These are phyloP conservation scores for Protaetia brevitarsis DNA, from an alignment of 1,140 invertebrate species.

Conservation along the genomic window DNA sequence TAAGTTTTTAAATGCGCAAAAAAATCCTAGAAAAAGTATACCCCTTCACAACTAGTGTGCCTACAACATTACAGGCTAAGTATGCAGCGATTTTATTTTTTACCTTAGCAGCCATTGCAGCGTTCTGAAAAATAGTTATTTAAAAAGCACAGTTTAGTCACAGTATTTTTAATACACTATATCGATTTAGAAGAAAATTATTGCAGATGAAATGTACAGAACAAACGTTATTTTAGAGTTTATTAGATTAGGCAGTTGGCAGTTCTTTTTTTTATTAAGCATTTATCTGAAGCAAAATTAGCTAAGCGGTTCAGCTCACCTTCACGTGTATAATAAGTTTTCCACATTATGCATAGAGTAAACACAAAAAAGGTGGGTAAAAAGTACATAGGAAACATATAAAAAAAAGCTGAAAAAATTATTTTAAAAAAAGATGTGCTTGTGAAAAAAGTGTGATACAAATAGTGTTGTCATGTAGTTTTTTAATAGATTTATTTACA, in stretches of 20 bases:
- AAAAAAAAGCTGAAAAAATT: slow-evolving; percentile 22
- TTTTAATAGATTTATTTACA: slow-evolving; percentile 16
- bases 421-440: background rate
- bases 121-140: slow-evolving; percentile 32
- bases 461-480: background rate
- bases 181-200: slow-evolving; percentile 5
- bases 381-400: background rate
- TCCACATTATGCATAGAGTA: slow-evolving; percentile 23
- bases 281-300: slow-evolving; percentile 23
- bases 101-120: slow-evolving; percentile 29
- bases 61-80: background rate
- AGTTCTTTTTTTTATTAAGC: background rate
- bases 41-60: background rate
- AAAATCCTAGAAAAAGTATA: too few relatives aligned
- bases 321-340: slow-evolving; percentile 20
- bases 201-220: background rate
- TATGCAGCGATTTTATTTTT: background rate
- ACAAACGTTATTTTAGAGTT: background rate
- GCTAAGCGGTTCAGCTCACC: slow-evolving; percentile 32
- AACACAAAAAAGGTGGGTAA: slow-evolving; percentile 32
- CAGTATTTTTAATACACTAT: background rate
- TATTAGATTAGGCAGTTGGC: background rate
- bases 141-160: slow-evolving; percentile 29
- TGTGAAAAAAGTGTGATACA: background rate
- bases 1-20: too few relatives aligned